Percentiles rank a stretch among this genome's conserved stretches.
These are phyloP conservation scores for human DNA, from an alignment of 2,113 vertebrate genomes.

Conservation along the genomic window GRCh38 chr6:130177501-130178000, in stretches of 20 bases:
- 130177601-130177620: neutral
- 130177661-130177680: neutral
- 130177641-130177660: neutral
- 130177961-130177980: too few relatives aligned
- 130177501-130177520: neutral
- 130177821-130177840: neutral
- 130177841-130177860: neutral
- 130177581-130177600: too few relatives aligned
- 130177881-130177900: neutral
- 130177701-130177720: neutral
- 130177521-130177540: neutral
- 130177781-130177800: neutral
- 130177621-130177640: neutral
- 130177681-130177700: neutral
- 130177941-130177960: neutral
- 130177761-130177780: neutral
- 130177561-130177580: neutral
- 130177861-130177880: neutral
- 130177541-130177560: neutral
- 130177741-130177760: neutral
- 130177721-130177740: rapidly evolving
- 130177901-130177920: neutral
- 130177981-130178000: neutral
- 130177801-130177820: neutral
- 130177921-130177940: neutral